phyloP scores from a whole-genome alignment of 2,113 vertebrate genomes.

The Edolisoma coerulescens region DNA sequence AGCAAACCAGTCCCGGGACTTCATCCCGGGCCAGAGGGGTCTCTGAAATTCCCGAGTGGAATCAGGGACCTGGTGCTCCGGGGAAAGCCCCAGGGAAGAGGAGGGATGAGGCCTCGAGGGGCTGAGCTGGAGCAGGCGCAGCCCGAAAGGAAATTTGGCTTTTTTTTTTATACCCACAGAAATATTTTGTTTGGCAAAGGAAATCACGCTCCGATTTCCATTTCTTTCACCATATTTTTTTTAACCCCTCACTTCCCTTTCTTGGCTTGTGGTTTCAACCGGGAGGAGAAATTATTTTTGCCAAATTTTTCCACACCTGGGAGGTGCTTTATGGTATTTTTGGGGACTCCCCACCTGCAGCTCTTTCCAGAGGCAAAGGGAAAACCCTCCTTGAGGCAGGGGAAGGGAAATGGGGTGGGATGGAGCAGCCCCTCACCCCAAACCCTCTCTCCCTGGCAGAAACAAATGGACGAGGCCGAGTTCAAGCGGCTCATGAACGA shows the following conservation, averaged over 20 bases:
- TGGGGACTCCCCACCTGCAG: rapidly evolving
- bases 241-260: not conserved
- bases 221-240: not conserved
- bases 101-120: not conserved
- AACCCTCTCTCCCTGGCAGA: not conserved
- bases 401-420: not conserved
- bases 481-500: slow-evolving; percentile 67
- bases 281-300: not conserved
- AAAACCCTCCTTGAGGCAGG: not conserved
- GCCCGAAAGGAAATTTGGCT: not conserved
- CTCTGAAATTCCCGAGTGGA: not conserved
- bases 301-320: rapidly evolving
- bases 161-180: not conserved
- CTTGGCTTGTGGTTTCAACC: not conserved
- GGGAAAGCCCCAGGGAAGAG: not conserved
- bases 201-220: rapidly evolving
- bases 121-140: not conserved
- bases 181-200: not conserved
- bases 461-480: slow-evolving; percentile 50
- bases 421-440: not conserved
- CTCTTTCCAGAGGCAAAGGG: not conserved
- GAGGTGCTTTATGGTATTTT: rapidly evolving
- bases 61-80: rapidly evolving
- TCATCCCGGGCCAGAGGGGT: too few species aligned
- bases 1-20: too few species aligned